Evolutionary conservation across 2,888 invertebrate genomes (phyloP).

Genomic region (Oscheius myriophilus): DNA sequence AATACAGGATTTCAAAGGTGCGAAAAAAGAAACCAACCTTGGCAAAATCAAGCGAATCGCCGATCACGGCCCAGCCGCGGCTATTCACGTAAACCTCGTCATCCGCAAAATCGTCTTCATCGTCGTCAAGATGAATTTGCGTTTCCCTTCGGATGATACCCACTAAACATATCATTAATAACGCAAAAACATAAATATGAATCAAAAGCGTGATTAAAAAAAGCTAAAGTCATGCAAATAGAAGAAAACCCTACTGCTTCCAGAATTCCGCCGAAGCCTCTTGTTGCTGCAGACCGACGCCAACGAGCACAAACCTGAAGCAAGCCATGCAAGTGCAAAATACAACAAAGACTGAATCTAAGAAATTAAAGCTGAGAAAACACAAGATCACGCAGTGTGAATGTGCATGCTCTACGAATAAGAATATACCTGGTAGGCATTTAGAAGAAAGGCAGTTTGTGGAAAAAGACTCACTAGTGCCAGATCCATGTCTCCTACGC

Average conservation of each 20-base stretch:
- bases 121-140: constrained; percentile 54
- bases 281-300: constrained; percentile 45
- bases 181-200: constrained; percentile 9
- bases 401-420: not conserved
- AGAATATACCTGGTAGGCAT: not conserved
- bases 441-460: not conserved
- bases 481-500: constrained; percentile 38
- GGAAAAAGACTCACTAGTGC: constrained; percentile 33
- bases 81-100: constrained; percentile 59
- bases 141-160: constrained; percentile 59
- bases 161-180: constrained; percentile 31
- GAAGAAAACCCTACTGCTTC: constrained; percentile 35
- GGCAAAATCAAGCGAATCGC: constrained; percentile 66
- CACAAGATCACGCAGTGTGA: not conserved
- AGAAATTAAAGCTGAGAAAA: not conserved
- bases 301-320: constrained; percentile 51
- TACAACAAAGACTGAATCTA: not conserved
- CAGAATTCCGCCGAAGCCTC: constrained; percentile 40
- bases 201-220: not conserved
- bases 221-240: not conserved
- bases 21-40: constrained; percentile 38
- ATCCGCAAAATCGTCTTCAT: constrained; percentile 47
- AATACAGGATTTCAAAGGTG: not conserved
- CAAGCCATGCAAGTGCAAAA: constrained; percentile 1
- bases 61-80: constrained; percentile 65